Percentiles rank a stretch among this genome's conserved stretches.
Evolutionary conservation across 2,797 vertebrate species (phyloP).

Genomic region (Lycodopsis pacificus): DNA sequence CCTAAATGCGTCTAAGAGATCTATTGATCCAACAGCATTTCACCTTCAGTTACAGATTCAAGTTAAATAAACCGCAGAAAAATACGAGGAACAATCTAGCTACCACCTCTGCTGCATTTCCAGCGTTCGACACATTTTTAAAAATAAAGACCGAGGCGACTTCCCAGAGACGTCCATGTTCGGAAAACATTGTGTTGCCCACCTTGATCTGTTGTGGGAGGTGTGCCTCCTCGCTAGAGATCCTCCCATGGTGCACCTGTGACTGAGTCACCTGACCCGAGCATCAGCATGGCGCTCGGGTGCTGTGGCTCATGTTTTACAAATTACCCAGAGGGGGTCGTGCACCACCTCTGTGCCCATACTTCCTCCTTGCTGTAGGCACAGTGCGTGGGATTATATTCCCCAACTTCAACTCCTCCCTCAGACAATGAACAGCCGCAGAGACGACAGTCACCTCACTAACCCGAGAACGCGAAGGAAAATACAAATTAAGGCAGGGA

Average conservation of each 20-base stretch:
- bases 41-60: constrained; percentile 13
- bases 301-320: constrained; percentile 86
- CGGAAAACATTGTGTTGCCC: constrained; percentile 39
- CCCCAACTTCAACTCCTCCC: constrained; percentile 50
- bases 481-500: constrained; percentile 65
- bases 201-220: constrained; percentile 29
- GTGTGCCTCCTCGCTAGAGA: constrained; percentile 43
- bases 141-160: constrained; percentile 40
- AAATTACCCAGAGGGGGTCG: constrained; percentile 81
- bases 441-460: constrained; percentile 65
- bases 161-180: constrained; percentile 48
- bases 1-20: constrained; percentile 21
- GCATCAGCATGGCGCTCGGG: constrained; percentile 80
- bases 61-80: constrained; percentile 1
- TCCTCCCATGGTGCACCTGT: constrained; percentile 67
- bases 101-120: constrained; percentile 15
- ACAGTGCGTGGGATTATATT: constrained; percentile 80
- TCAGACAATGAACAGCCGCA: constrained; percentile 58
- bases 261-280: constrained; percentile 77
- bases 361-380: constrained; percentile 79
- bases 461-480: constrained; percentile 54
- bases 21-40: constrained; percentile 19
- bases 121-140: constrained; percentile 23
- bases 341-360: constrained; percentile 81
- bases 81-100: background rate